Evolutionary conservation across 2,113 vertebrate species (phyloP).

Genomic region (Heterochromis multidens): DNA sequence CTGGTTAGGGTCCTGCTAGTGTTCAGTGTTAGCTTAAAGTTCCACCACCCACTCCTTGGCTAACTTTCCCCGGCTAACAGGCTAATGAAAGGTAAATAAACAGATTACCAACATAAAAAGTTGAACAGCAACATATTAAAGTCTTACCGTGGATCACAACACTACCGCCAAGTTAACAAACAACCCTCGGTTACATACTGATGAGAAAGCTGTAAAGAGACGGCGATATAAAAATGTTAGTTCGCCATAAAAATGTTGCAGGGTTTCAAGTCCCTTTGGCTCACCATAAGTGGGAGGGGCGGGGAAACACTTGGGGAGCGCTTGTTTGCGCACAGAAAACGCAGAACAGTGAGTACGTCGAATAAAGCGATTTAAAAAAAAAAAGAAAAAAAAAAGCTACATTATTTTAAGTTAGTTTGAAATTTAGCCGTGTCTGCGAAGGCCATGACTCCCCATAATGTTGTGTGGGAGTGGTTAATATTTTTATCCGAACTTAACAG

Average conservation of each 20-base stretch:
- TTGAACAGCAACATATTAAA: neutral
- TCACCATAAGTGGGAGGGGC: constrained; percentile 55
- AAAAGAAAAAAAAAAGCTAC: neutral
- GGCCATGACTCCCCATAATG: neutral
- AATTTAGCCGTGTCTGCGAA: neutral
- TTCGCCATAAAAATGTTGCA: constrained; percentile 48
- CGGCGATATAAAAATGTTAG: neutral
- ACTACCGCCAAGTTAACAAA: neutral
- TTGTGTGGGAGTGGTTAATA: neutral
- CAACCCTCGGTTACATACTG: constrained; percentile 31
- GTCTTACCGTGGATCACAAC: constrained; percentile 25
- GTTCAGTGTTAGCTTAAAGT: constrained; percentile 35
- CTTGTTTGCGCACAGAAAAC: constrained; percentile 36
- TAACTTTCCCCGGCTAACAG: constrained; percentile 59
- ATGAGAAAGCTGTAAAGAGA: neutral
- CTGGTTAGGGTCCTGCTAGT: neutral
- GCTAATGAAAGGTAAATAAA: constrained; percentile 53
- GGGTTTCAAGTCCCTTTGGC: constrained; percentile 44
- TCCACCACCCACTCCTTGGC: constrained; percentile 32
- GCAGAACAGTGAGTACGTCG: neutral
- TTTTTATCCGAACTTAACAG: neutral
- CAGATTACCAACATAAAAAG: constrained; percentile 4
- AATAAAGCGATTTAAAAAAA: neutral
- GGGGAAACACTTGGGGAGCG: neutral
- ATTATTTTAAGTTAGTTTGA: neutral